Evolutionary conservation across 2,113 vertebrate species (phyloP), one percentile per base, ranked within the genome.

Genomic region (Chloebia gouldiae): DNA sequence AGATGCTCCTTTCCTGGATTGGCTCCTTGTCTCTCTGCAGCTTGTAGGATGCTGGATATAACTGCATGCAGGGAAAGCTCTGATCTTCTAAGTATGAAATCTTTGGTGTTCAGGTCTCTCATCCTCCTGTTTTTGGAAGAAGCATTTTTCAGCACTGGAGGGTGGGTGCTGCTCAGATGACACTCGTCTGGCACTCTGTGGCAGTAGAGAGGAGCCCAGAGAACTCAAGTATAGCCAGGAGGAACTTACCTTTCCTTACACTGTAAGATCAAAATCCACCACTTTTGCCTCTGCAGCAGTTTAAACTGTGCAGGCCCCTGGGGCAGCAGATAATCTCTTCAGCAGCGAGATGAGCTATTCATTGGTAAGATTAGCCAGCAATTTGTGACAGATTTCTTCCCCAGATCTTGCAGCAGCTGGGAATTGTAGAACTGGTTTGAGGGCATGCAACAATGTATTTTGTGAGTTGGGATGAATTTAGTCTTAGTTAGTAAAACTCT

Each of bases 141-240:
- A 64, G 20, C 15, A 2, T 79, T 59, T 59, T 37, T 40, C 20
- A 31, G 64, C 35, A 8, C 30, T 0, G 0, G 23, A 22, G 22
- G 39, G 15, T n/a, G 9, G 4, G 11, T 24, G 44, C 33, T 66
- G 42, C 65, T 63, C 30, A 9, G 39, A 1, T 35, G n/a, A 5
- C 63, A 15, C 51, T 35, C 4, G 37, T 31, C 10, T 39, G 50
- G 18, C 68, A 39, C 2, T 7, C 9, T 0, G 1, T 12, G 60
- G 65, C 21, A 30, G 44, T 4, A 13, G 39, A 28, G 81, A 57
- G 57, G 65, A 40, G 51, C 63, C 45, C 2, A 0, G 8, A 54
- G 59, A 31, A 42, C 6, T 14, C n/a, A 33, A 45, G 25, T 17
- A 7, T 16, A 72, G 56, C 61, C 53, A 30, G 53, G n/a, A 82